Base-by-base conservation (phyloP, 2,113 vertebrate genomes). In the Colossoma macropomum region DNA sequence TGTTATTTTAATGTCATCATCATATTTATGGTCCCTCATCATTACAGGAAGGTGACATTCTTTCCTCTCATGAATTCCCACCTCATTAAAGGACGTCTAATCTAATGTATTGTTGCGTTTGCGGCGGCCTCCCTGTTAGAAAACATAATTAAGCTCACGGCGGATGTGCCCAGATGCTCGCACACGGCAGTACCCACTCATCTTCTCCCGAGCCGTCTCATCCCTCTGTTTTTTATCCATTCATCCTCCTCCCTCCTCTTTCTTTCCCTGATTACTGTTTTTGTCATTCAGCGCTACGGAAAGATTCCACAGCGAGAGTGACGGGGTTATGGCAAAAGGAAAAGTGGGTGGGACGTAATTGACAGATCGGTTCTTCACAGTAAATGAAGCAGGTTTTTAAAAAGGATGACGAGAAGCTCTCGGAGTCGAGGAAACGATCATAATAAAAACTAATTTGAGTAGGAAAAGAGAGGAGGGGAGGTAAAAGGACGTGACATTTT, bases 61-160 rank as follows among this genome's bases (percentile, higher is more conserved):
- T 70, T 17, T 89, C 32, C 83, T 75, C 82, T 81, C 63, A 76
- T 79, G 89, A 79, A 89, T 88, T 88, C 68, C 12, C 41, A 23
- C 68, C 68, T 71, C 68, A 25, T 45, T 71, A 45, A 25, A 25
- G 21, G 34, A 45, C 25, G 68, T 45, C 38, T 71, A 15, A n/a
- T 71, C 68, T 45, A 45, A 71, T 71, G 68, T 71, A 71, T 71
- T 45, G 38, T 71, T 71, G 68, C 8, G 68, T 71, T 71, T 25
- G 34, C 23, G 23, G 8, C 10, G 34, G 87, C 76, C 68, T 82
- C 27, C 82, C 89, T 89, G 91, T 92, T 91, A 89, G 88, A 90
- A 89, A 87, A 76, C 88, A 90, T 92, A 85, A 90, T 91, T 92
- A 89, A 84, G 52, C 15, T 59, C 30, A n/a, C n/a, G 66, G 72